Evolutionary conservation across 2,797 vertebrate genomes (phyloP).

Genomic region (Scomberomorus guttatus): DNA sequence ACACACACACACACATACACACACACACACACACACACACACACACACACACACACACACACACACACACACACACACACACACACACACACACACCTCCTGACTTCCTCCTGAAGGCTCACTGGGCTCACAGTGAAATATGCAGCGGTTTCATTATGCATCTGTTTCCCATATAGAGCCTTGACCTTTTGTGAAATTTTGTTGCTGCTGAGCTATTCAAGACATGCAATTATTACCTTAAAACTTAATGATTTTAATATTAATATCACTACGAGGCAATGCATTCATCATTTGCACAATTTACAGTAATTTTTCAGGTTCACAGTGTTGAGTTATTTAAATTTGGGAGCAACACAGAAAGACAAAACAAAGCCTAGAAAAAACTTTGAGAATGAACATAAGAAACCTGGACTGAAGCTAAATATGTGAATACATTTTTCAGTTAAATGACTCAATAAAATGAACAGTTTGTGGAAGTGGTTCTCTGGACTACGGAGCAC

Average conservation of each 20-base stretch:
- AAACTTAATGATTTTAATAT: slow-evolving; percentile 51
- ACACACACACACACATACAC: slow-evolving; percentile 34
- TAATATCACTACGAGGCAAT: slow-evolving; percentile 44
- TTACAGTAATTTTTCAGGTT: slow-evolving; percentile 36
- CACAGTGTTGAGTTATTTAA: slow-evolving; percentile 29
- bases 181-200: slow-evolving; percentile 72
- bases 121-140: slow-evolving; percentile 56
- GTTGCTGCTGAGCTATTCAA: slow-evolving; percentile 55
- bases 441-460: neutral
- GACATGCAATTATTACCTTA: slow-evolving; percentile 56
- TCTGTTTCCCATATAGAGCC: slow-evolving; percentile 53
- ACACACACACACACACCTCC: slow-evolving; percentile 7
- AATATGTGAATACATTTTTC: neutral
- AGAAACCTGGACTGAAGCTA: neutral
- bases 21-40: neutral
- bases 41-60: neutral
- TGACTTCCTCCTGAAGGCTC: slow-evolving; percentile 56
- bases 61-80: neutral
- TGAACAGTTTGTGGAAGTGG: neutral
- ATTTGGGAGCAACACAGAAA: neutral
- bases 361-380: neutral
- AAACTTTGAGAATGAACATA: neutral
- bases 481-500: no score
- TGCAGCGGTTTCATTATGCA: slow-evolving; percentile 70
- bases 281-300: slow-evolving; percentile 56